Percentiles rank a stretch among this genome's conserved stretches.
Evolutionary conservation across 2,113 vertebrate genomes (phyloP).

Genomic region (Xenopus borealis): DNA sequence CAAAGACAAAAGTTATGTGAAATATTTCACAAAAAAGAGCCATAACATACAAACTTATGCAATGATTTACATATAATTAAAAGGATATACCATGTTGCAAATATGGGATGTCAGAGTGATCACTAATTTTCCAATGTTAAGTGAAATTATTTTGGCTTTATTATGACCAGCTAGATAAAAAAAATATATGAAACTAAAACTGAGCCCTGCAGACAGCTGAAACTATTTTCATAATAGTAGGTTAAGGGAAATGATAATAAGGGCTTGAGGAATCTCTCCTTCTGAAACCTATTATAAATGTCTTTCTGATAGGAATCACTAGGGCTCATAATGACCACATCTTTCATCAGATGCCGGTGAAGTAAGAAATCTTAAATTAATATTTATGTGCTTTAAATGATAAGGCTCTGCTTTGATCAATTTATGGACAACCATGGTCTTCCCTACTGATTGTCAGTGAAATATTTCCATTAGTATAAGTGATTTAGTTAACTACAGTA

Average conservation of each 20-base stretch:
- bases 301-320: conserved; percentile 65
- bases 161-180: neutral
- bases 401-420: conserved; percentile 58
- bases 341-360: conserved; percentile 60
- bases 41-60: conserved; percentile 19
- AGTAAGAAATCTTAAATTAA: conserved; percentile 57
- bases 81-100: neutral
- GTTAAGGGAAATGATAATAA: conserved; percentile 4
- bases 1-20: conserved; percentile 30
- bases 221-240: conserved; percentile 25
- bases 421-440: conserved; percentile 5
- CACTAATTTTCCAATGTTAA: conserved; percentile 54
- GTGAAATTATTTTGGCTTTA: conserved; percentile 49
- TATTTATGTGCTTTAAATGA: conserved; percentile 55
- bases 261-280: conserved; percentile 55
- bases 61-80: conserved; percentile 52
- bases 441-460: neutral
- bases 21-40: conserved; percentile 29
- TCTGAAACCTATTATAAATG: conserved; percentile 68
- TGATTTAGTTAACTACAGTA: neutral
- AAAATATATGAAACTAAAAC: conserved; percentile 45
- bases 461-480: neutral
- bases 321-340: conserved; percentile 13
- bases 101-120: conserved; percentile 43
- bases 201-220: conserved; percentile 45